Evolutionary conservation across 2,797 vertebrate species (phyloP), one percentile per base, ranked within the genome.

Genomic region (Ptychobarbus kaznakovi): DNA sequence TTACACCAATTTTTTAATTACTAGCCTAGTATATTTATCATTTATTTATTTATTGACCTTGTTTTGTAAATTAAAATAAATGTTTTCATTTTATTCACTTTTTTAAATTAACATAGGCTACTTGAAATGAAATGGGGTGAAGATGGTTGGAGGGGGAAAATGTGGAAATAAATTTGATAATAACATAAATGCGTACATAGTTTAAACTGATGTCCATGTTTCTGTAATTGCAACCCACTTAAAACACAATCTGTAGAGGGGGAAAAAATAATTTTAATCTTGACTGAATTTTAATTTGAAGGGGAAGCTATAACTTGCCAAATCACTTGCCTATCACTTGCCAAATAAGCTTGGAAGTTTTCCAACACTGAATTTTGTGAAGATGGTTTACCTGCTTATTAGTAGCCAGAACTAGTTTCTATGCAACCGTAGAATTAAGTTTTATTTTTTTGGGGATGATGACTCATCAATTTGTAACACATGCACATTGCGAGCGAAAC

Each of bases 391-490:
- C 61, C 25, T 28, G 25, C 61, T 28, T 9, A 9, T 66, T 16
- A 38, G 18, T 22, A 80, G 65, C 12, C 4, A 15, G 25, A 63
- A 46, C 69, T 49, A 22, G 18, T 46, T 74, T 74, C 8, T 4
- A 11, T 44, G 51, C n/a, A 25, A 58, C 3, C 5, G 1, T 38
- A 25, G 1, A 46, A 3, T 46, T 28, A 1, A 5, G 38, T 72
- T 18, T 32, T 0, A n/a, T 58, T 56, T 35, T 73, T 73, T 46
- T 20, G 3, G 20, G 3, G 13, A 32, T 46, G 70, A 63, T 82
- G 70, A 74, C 77, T 65, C 76, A 49, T 38, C 76, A 74, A 3
- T 68, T 79, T 35, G 32, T 51, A 35, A 32, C 32, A 32, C 66
- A 20, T 72, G 42, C 46, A 68, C 49, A 15, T 77, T 38, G 38